Conservation (phyloP, 2,888 invertebrate species). For the Eupelmus urozonus region DNA sequence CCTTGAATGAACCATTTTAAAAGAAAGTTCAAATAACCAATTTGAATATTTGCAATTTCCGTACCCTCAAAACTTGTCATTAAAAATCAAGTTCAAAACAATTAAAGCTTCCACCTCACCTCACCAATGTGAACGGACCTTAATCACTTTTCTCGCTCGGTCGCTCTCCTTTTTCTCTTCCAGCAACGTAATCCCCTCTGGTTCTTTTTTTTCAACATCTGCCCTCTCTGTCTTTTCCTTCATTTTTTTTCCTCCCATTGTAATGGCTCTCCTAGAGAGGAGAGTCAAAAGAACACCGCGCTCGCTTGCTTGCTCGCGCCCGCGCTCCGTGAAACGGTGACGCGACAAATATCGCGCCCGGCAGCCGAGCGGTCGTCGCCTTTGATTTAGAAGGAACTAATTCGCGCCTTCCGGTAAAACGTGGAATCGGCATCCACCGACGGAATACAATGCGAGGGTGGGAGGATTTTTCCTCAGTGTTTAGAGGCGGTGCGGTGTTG, state of each 20-base stretch:
- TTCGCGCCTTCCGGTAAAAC: constrained; percentile 66
- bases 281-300: constrained; percentile 54
- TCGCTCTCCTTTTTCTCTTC: constrained; percentile 4
- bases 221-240: constrained; percentile 59
- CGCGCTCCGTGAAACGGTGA: constrained; percentile 51
- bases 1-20: no score
- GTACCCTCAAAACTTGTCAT: no score
- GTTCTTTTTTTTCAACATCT: constrained; percentile 22
- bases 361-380: constrained; percentile 64
- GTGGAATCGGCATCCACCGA: constrained; percentile 32
- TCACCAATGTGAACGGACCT: neutral
- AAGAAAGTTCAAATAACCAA: no score
- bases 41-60: no score
- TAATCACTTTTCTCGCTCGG: constrained; percentile 19
- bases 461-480: no score
- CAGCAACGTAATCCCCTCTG: neutral
- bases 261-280: constrained; percentile 14
- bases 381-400: constrained; percentile 70
- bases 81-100: no score
- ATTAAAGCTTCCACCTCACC: no score
- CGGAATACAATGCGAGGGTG: no score
- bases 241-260: constrained; percentile 45
- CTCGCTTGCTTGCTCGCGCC: no score
- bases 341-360: constrained; percentile 51
- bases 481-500: no score